Conservation (phyloP, 2,797 vertebrate species). For the Todus mexicanus region DNA sequence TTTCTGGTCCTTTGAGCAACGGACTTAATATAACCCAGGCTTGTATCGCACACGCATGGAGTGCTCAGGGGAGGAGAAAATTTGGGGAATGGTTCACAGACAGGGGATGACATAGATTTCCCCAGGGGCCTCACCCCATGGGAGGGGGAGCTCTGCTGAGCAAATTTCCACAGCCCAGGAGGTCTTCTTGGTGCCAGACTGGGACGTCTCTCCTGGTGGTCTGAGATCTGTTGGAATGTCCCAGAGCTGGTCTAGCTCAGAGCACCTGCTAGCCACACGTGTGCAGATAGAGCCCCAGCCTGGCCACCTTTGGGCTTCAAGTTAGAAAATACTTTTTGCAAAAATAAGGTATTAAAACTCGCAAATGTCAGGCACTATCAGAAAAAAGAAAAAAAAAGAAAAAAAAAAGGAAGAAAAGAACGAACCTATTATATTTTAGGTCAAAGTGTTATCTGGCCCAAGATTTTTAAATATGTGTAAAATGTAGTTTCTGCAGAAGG, state of each 20-base stretch:
- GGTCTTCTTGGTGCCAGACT: not conserved
- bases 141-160: not conserved
- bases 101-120: not conserved
- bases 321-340: not conserved
- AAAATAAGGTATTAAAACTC: not conserved
- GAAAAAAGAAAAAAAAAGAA: not conserved
- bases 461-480: constrained; percentile 45
- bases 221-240: not conserved
- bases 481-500: constrained; percentile 2
- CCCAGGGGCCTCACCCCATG: not conserved
- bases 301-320: not conserved
- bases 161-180: not conserved
- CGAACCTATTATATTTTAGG: not conserved
- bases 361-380: not conserved
- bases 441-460: constrained; percentile 34
- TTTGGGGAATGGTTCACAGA: not conserved
- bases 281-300: not conserved
- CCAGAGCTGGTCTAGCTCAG: not conserved
- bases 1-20: not conserved
- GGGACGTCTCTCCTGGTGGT: not conserved
- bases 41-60: not conserved
- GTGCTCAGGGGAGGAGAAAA: not conserved
- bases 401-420: not conserved
- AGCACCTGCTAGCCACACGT: not conserved
- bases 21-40: not conserved